Conservation (phyloP, 37 sponge, comb jelly and placozoan genomes). For the Aplysina aerophoba region DNA sequence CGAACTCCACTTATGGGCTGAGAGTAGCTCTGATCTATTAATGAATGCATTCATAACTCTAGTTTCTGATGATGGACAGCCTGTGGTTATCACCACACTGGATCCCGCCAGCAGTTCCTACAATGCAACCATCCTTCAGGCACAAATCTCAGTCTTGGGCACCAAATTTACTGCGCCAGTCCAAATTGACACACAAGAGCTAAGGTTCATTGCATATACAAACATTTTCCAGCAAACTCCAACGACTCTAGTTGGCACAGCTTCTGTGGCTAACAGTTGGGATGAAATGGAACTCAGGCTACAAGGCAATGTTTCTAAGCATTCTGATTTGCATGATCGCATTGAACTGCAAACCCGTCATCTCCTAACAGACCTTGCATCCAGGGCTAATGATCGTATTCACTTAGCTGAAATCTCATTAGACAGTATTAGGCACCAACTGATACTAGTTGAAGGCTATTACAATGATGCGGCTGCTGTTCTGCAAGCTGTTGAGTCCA, state of each 20-base stretch:
- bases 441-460: neutral
- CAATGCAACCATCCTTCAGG: neutral
- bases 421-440: neutral
- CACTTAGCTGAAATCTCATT: neutral
- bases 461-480: neutral
- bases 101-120: neutral
- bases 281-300: constrained; percentile 17
- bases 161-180: neutral
- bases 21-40: no score
- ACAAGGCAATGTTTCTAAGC: neutral
- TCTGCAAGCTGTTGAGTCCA: neutral
- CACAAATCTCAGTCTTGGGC: neutral
- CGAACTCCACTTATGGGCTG: no score
- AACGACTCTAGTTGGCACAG: neutral
- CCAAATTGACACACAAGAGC: neutral
- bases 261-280: neutral
- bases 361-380: neutral
- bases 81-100: neutral
- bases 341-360: neutral
- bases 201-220: neutral
- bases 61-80: no score
- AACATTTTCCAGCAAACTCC: neutral
- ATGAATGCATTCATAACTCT: no score
- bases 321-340: neutral
- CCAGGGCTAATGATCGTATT: neutral